phyloP scores from a whole-genome alignment of 2,888 invertebrate species.

The Parasteatoda lunata region DNA sequence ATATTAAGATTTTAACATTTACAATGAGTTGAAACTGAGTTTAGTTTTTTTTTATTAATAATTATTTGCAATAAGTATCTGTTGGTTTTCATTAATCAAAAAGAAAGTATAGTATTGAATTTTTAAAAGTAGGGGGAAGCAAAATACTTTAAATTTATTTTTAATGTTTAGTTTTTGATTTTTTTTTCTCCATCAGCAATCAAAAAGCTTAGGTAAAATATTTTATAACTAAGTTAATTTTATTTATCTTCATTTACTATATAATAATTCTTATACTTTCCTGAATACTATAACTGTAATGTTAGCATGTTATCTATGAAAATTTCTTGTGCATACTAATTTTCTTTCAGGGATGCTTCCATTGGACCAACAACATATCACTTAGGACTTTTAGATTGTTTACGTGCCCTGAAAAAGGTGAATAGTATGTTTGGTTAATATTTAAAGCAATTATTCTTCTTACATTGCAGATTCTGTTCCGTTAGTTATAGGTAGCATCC shows the following conservation, averaged over 20 bases:
- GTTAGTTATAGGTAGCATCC: not conserved
- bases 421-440: not conserved
- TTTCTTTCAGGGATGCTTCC: constrained; percentile 90
- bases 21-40: too few relatives aligned
- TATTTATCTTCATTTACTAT: not conserved
- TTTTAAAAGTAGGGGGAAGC: too few relatives aligned
- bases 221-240: not conserved
- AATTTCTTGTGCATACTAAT: not conserved
- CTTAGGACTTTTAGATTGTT: constrained; percentile 89
- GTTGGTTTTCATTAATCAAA: too few relatives aligned
- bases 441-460: too few relatives aligned
- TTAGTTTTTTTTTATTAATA: too few relatives aligned
- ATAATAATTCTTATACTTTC: not conserved
- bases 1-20: too few relatives aligned
- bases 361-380: constrained; percentile 90
- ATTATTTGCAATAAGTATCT: too few relatives aligned
- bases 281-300: not conserved
- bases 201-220: not conserved
- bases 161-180: too few relatives aligned
- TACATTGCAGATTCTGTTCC: not conserved
- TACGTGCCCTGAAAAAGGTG: constrained; percentile 86
- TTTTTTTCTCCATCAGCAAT: not conserved
- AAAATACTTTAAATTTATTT: too few relatives aligned
- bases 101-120: too few relatives aligned
- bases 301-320: not conserved